Evolutionary conservation across 2,113 vertebrate species (phyloP).

Genomic region (Jaculus jaculus): DNA sequence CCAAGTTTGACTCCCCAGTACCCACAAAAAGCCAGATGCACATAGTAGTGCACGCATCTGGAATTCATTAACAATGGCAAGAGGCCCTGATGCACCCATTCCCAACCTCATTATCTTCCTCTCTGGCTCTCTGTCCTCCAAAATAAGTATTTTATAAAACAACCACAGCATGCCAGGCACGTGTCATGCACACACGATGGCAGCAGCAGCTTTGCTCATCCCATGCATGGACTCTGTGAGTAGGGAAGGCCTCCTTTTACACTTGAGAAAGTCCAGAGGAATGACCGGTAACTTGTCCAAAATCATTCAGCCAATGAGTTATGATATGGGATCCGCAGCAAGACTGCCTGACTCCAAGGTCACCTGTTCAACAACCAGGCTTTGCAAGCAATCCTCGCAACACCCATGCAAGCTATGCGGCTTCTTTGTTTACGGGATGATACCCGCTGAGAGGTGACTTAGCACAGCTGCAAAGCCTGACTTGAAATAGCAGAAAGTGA

Average conservation of each 20-base stretch:
- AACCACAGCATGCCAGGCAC: background rate
- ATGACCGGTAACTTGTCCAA: background rate
- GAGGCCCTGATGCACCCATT: too few species aligned
- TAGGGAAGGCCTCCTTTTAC: background rate
- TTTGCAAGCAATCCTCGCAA: fast-evolving
- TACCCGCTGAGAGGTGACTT: background rate
- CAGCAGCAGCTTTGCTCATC: background rate
- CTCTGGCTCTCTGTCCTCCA: too few species aligned
- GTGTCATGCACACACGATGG: fast-evolving
- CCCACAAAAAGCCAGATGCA: too few species aligned
- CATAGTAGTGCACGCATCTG: too few species aligned
- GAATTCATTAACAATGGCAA: too few species aligned
- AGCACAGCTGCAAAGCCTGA: background rate
- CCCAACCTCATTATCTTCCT: too few species aligned
- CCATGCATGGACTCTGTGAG: background rate
- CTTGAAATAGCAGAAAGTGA: background rate
- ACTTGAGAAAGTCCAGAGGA: background rate
- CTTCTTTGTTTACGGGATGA: background rate
- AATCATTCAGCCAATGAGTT: background rate
- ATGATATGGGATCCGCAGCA: background rate
- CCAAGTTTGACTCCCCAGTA: too few species aligned
- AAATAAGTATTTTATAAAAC: too few species aligned
- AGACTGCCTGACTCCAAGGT: background rate
- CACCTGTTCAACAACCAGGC: background rate
- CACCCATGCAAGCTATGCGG: background rate